Evolutionary conservation across 2,888 invertebrate genomes (phyloP).

Genomic region (Aspidiotus destructor): DNA sequence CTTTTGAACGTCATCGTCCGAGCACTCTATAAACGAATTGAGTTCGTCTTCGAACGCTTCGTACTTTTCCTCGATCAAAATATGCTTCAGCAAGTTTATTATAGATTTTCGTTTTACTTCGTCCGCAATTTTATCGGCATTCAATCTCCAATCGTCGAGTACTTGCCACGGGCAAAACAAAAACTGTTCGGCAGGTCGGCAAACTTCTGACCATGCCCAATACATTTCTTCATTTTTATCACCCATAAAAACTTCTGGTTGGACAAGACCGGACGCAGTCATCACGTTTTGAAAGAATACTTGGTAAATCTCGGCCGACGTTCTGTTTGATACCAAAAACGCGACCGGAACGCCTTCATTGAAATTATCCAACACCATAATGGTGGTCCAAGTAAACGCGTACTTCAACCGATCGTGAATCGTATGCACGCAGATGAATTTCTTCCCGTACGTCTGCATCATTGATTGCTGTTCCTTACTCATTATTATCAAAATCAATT

Average conservation of each 20-base stretch:
- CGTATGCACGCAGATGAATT: neutral
- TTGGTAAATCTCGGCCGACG: neutral
- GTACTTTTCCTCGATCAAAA: neutral
- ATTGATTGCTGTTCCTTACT: neutral
- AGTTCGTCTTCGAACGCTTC: neutral
- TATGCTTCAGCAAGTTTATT: neutral
- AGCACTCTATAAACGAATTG: neutral
- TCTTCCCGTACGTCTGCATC: neutral
- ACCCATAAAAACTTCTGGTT: neutral
- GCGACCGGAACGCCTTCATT: neutral
- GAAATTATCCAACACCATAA: neutral
- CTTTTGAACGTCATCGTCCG: neutral
- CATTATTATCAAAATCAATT: neutral
- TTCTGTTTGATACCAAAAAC: neutral
- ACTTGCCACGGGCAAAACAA: neutral
- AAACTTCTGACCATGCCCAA: neutral
- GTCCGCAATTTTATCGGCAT: neutral
- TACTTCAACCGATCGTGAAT: neutral
- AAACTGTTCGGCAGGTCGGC: neutral
- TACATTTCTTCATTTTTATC: neutral
- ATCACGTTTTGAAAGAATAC: neutral
- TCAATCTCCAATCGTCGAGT: neutral
- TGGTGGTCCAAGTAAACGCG: neutral
- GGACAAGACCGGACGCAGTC: neutral
- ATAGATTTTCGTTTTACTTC: neutral